Conservation (phyloP, 2,888 invertebrate species). For the Heteropelma amictum region DNA sequence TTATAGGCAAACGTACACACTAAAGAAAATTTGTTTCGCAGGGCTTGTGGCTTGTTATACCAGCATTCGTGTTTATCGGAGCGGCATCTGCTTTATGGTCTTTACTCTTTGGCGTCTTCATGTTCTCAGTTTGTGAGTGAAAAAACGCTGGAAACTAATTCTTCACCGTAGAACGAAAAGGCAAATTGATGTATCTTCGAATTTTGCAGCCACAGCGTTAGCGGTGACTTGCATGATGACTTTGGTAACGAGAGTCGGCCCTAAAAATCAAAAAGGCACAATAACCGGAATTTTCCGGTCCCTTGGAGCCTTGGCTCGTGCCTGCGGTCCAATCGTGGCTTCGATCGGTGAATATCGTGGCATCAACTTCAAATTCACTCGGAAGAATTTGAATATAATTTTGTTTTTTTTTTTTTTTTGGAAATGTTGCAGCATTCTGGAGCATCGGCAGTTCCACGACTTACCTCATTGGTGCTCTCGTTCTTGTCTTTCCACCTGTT, state of each 20-base stretch:
- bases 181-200: background rate
- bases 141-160: background rate
- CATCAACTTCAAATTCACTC: background rate
- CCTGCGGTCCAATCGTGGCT: conserved; percentile 93
- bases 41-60: conserved; percentile 91
- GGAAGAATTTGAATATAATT: background rate
- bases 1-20: too few species aligned
- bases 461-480: conserved; percentile 88
- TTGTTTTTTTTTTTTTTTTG: background rate
- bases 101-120: conserved; percentile 89
- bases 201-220: conserved; percentile 86
- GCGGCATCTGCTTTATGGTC: conserved; percentile 81
- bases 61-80: conserved; percentile 92
- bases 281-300: conserved; percentile 97
- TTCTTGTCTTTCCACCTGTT: conserved; percentile 87
- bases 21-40: too few species aligned
- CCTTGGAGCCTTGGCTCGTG: conserved; percentile 94
- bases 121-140: conserved; percentile 93
- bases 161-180: background rate
- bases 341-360: conserved; percentile 83
- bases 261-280: conserved; percentile 91
- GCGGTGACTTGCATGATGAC: conserved; percentile 98
- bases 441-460: conserved; percentile 90
- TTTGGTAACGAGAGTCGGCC: conserved; percentile 91
- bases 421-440: conserved; percentile 88